Conservation (phyloP, 2,888 invertebrate species). For the Lasioglossum calceatum region DNA sequence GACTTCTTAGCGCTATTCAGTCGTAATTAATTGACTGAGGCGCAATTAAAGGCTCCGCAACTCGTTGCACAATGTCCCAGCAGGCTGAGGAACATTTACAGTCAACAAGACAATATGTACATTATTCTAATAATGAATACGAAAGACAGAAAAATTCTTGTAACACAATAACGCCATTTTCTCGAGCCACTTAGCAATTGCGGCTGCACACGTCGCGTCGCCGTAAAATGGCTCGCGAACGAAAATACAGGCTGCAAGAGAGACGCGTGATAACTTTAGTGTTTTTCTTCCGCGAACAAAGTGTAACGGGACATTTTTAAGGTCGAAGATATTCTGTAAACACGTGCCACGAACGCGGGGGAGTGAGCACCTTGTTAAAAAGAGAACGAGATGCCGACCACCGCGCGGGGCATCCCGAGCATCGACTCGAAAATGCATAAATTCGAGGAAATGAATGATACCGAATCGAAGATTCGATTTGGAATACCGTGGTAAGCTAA, state of each 20-base stretch:
- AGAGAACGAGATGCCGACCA: background rate
- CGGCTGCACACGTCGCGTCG: background rate
- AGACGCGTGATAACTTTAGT: conserved; percentile 10
- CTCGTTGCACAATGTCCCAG: background rate
- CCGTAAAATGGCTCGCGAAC: background rate
- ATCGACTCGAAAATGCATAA: background rate
- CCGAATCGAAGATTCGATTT: background rate
- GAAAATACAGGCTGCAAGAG: background rate
- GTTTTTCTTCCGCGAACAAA: conserved; percentile 33
- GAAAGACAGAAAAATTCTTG: no score
- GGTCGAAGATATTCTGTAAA: conserved; percentile 21
- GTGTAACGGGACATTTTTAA: conserved; percentile 55
- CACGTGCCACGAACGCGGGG: background rate
- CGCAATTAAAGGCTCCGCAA: background rate
- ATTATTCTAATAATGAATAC: background rate
- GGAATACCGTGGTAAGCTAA: conserved; percentile 7
- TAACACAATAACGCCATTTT: background rate
- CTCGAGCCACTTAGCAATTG: background rate
- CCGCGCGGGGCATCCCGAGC: background rate
- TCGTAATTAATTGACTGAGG: background rate
- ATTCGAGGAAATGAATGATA: background rate
- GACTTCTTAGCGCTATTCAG: background rate
- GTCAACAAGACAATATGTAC: background rate
- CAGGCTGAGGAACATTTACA: background rate
- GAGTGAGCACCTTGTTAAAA: background rate